Conservation (phyloP, 2,797 vertebrate genomes). For the Scarus forsteni region DNA sequence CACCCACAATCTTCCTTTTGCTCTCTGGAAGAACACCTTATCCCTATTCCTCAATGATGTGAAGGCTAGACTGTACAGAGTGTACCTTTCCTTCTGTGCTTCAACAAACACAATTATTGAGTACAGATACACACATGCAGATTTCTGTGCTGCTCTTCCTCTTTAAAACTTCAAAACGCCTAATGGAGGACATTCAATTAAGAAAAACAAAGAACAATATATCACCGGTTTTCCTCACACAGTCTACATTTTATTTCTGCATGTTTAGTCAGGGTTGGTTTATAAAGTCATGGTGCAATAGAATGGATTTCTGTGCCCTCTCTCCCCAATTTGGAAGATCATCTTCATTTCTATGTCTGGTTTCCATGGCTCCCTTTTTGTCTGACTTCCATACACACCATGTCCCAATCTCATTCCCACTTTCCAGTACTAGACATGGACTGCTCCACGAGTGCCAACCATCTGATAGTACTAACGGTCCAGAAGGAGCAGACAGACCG, state of each 20-base stretch:
- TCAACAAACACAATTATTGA: constrained; percentile 21
- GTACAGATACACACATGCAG: constrained; percentile 10
- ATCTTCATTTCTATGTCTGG: constrained; percentile 12
- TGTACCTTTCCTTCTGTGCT: constrained; percentile 24
- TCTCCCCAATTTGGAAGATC: constrained; percentile 12
- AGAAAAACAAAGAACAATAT: constrained; percentile 8
- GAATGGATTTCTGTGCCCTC: background rate
- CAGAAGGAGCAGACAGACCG: constrained; percentile 70
- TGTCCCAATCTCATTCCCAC: constrained; percentile 30
- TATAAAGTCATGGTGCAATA: background rate
- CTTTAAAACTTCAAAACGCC: background rate
- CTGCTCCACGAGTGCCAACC: constrained; percentile 61
- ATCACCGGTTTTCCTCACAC: constrained; percentile 12
- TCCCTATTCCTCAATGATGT: constrained; percentile 50
- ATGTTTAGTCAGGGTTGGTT: constrained; percentile 5
- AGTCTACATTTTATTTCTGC: constrained; percentile 27
- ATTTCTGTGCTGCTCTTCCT: background rate
- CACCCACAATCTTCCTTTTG: constrained; percentile 60
- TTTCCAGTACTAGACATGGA: constrained; percentile 43
- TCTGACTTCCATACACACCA: constrained; percentile 47
- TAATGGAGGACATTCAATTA: constrained; percentile 17
- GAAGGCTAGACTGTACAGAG: constrained; percentile 40
- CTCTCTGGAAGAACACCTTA: constrained; percentile 50
- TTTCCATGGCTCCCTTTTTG: constrained; percentile 53
- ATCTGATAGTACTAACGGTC: constrained; percentile 76